Evolutionary conservation across 2,888 invertebrate genomes (phyloP).

Genomic region (Dendrolimus pini): DNA sequence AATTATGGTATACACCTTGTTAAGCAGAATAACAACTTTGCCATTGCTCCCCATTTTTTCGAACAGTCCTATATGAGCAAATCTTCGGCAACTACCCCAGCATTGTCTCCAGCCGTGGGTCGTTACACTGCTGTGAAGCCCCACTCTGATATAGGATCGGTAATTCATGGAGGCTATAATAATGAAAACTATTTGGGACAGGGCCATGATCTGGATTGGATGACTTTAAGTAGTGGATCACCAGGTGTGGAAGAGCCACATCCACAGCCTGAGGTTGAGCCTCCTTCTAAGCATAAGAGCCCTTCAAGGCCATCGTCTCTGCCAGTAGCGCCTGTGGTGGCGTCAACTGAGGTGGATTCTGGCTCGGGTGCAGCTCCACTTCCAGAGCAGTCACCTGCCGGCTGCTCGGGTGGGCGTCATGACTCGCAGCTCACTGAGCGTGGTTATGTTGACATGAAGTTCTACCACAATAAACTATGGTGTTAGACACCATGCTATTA

Average conservation of each 20-base stretch:
- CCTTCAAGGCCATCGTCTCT: slow-evolving; percentile 9
- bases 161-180: slow-evolving; percentile 17
- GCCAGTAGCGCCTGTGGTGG: slow-evolving; percentile 9
- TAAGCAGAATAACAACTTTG: background rate
- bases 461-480: slow-evolving; percentile 87
- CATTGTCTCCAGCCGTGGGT: slow-evolving; percentile 26
- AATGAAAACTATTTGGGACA: background rate
- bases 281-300: background rate
- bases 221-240: background rate
- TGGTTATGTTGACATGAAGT: slow-evolving; percentile 85
- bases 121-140: slow-evolving; percentile 47
- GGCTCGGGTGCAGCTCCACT: background rate
- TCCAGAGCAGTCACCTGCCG: slow-evolving; percentile 21
- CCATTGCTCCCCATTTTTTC: background rate
- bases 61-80: slow-evolving; percentile 12
- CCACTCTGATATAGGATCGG: slow-evolving; percentile 37
- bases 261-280: slow-evolving; percentile 5
- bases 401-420: slow-evolving; percentile 27
- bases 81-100: slow-evolving; percentile 27
- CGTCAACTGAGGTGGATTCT: slow-evolving; percentile 8
- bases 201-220: background rate
- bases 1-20: background rate
- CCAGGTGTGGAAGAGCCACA: slow-evolving; percentile 4
- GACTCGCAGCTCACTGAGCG: slow-evolving; percentile 76
- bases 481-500: slow-evolving; percentile 25